These are phyloP conservation scores for Entelurus aequoreus DNA, from an alignment of 2,113 vertebrate genomes.

Conservation along the genomic window DNA sequence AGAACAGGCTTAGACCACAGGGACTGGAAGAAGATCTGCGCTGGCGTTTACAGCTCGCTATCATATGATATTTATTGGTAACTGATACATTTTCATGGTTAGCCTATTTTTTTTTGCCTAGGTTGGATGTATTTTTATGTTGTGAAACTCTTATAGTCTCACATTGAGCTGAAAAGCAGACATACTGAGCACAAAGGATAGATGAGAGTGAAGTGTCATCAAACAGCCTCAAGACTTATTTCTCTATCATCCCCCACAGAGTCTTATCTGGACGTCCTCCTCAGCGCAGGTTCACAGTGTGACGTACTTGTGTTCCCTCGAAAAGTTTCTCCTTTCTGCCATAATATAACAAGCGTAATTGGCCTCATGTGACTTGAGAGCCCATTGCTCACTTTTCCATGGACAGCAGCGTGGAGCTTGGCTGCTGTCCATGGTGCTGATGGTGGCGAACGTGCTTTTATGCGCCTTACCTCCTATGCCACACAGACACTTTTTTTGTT, in stretches of 20 bases:
- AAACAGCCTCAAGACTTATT: conserved; percentile 20
- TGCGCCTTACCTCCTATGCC: conserved; percentile 21
- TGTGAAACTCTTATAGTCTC: background rate
- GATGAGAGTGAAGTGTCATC: background rate
- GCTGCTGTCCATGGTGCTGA: conserved; percentile 58
- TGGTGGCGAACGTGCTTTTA: conserved; percentile 23
- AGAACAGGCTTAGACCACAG: conserved; percentile 32
- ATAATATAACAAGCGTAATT: conserved; percentile 54
- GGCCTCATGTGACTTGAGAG: conserved; percentile 47
- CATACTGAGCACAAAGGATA: background rate
- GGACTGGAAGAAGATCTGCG: conserved; percentile 45
- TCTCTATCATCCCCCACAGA: conserved; percentile 5
- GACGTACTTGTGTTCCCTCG: conserved; percentile 17
- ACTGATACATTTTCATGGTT: conserved; percentile 40
- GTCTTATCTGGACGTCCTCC: conserved; percentile 16
- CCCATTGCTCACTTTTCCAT: conserved; percentile 46
- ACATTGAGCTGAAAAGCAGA: conserved; percentile 3
- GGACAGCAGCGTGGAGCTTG: conserved; percentile 40
- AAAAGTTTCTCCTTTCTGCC: conserved; percentile 36
- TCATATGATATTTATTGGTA: conserved; percentile 36
- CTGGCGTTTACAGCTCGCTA: conserved; percentile 16
- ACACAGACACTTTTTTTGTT: background rate
- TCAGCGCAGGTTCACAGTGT: conserved; percentile 15
- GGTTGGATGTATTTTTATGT: background rate
- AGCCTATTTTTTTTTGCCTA: conserved; percentile 33